A percentile compares a stretch with the other conserved stretches of the same genome.
Evolutionary conservation across 2,113 vertebrate genomes (phyloP).

Genomic region (Lichenostomus cassidix): DNA sequence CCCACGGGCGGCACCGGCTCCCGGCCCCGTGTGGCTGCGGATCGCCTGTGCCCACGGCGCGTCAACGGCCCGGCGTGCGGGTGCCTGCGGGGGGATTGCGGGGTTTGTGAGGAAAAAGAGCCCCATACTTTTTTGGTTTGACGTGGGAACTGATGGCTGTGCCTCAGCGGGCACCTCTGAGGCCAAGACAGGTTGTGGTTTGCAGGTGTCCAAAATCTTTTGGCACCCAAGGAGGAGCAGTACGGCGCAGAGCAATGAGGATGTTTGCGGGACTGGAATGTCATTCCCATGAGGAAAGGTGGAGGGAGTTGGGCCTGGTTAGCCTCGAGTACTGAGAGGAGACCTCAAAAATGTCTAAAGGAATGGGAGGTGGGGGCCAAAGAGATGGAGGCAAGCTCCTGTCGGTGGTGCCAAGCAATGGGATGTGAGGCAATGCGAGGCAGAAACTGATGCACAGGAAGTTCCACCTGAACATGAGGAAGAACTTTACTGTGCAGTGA

Average conservation of each 20-base stretch:
- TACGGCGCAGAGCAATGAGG: not conserved
- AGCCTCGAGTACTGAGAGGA: not conserved
- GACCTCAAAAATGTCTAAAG: not conserved
- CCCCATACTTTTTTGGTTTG: not conserved
- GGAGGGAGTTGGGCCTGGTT: not conserved
- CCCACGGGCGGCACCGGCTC: not conserved
- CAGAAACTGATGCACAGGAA: not conserved
- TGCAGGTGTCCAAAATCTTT: constrained; percentile 88
- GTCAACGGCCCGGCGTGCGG: not conserved
- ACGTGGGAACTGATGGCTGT: not conserved
- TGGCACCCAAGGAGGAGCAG: constrained; percentile 76
- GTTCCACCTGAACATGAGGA: not conserved
- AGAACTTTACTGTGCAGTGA: not conserved
- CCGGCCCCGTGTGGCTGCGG: not conserved
- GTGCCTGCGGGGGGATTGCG: not conserved
- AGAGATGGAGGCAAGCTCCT: not conserved
- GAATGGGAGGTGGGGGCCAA: too few species aligned
- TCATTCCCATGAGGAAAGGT: not conserved
- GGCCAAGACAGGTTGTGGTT: constrained; percentile 72
- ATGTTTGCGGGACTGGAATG: not conserved
- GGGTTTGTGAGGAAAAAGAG: not conserved
- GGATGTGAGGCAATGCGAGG: not conserved
- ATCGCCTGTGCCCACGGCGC: not conserved
- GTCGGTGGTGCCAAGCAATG: not conserved
- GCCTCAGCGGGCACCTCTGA: not conserved